Base-by-base conservation (phyloP, 2,888 invertebrate species). In the Eustalomyia histrio region DNA sequence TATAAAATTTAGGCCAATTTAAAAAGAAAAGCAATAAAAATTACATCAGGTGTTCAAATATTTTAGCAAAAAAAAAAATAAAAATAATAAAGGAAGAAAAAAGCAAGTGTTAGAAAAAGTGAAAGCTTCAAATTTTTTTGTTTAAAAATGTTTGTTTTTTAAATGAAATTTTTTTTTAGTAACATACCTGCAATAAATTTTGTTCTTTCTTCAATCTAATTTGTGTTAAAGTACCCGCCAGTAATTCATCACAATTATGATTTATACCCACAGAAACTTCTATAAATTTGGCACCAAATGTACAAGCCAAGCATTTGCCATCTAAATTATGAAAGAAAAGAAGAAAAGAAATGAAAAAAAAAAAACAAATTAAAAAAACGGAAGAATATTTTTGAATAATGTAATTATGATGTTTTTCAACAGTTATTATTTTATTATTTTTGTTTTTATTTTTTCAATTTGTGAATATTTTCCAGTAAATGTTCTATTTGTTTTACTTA, bases 181-280 rank as follows among this genome's bases (percentile, higher is more conserved):
- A 29, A 84, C 85, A 83, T 86, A 90, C 91, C 87, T 91, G 91
- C 78, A 92, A 88, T 76, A 91, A 90, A 84, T 91, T 91, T 85
- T 94, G 94, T 83, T 94, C 93, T 86, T 93, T 93, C 91, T 97
- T 97, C 84, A 97, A 92, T 67, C 97, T 93, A 86, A 98, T 97
- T 91, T 98, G 97, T 86, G 95, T 96, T 81, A 99, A 93, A 75
- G 97, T 95, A 0, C 98, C 98, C 24, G 97, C 98, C 55, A 99
- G 92, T 0, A 99, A 93, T 87, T 99, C 98, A 92, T 99, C 98
- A 33, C 98, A 97, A 89, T 98, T 97, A 92, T 98, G 97, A 91
- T 98, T 98, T 87, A 99, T 96, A 14, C 97, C 98, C 14, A 98
- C 98, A 0, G 98, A 98, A 17, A 98, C 96, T 91, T 99, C 98